Base-by-base conservation (phyloP, 2,797 vertebrate species). In the Mus caroli region DNA sequence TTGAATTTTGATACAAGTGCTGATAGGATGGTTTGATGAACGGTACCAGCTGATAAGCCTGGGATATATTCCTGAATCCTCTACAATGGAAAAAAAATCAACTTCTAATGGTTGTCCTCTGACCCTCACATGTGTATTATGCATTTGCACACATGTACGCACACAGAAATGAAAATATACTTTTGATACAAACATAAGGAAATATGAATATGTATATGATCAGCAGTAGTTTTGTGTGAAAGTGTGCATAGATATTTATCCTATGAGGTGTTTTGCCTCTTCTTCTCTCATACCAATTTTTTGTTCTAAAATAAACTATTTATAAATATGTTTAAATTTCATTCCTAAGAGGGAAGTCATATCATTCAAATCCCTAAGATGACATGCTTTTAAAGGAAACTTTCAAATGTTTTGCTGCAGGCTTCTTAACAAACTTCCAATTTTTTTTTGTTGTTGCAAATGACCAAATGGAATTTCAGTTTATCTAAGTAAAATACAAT, bases 401-500 rank as follows among this genome's bases (percentile, higher is more conserved):
- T 83, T 91, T 86, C 88, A 71, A 85, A 85, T 92, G 52, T 90
- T 94, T 93, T 92, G 52, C 22, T 82, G 43, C 19, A 94, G 62
- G 77, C 50, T 91, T n/a, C 79, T 94, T 71, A 83, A 87, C 46
- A 87, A 80, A 96, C 75, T 95, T 50, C 40, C 78, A 82, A 62
- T 96, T 92, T 62, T 17, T 69, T 96, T 91, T 62, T 17, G 58
- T 52, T 58, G 34, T 6, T 67, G 64, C 31, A 88, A 46, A 92
- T 12, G 1, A 46, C 43, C 62, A 95, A 96, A 95, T 97, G 90
- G 50, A 91, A 95, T 96, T 97, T 40, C 90, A 40, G 85, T 96
- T 92, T 93, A 94, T 90, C 56, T 92, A 91, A 95, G 31, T 92
- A 85, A 58, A 78, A 85, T 52, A 91, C 69, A 75, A 60, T 60